These are phyloP conservation scores for Melikaiella ostensackeni DNA, from an alignment of 2,888 invertebrate genomes.

Conservation along the genomic window DNA sequence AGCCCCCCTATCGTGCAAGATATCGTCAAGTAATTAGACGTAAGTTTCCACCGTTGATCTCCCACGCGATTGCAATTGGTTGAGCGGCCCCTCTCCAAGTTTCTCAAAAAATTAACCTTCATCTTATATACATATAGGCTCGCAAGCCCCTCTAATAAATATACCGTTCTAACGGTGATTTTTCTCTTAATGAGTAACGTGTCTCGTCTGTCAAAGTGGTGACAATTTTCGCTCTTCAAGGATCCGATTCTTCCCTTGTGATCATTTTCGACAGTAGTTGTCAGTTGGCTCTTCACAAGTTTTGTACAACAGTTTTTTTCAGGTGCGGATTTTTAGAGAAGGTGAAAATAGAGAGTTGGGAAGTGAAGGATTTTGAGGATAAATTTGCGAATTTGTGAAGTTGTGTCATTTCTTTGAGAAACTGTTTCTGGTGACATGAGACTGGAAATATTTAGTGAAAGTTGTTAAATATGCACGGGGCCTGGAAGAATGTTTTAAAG, in stretches of 20 bases:
- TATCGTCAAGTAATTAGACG: slow-evolving; percentile 25
- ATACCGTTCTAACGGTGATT: slow-evolving; percentile 34
- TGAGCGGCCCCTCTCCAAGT: not conserved
- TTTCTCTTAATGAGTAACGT: slow-evolving; percentile 25
- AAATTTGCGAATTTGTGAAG: not conserved
- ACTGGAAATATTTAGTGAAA: not conserved
- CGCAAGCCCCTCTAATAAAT: slow-evolving; percentile 33
- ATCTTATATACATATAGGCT: slow-evolving; percentile 16
- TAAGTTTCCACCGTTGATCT: slow-evolving; percentile 14
- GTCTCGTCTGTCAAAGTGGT: slow-evolving; percentile 25
- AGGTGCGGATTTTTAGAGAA: not conserved
- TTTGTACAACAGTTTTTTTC: not conserved
- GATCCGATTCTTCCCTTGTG: not conserved
- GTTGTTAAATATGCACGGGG: slow-evolving; percentile 29
- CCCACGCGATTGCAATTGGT: slow-evolving; percentile 10
- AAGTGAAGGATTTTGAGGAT: not conserved
- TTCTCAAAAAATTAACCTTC: slow-evolving; percentile 23
- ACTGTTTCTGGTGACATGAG: not conserved
- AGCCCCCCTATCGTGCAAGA: slow-evolving; percentile 21
- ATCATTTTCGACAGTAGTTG: too few relatives aligned
- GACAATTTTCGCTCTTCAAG: not conserved
- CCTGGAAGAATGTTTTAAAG: slow-evolving; percentile 21
- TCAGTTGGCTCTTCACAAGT: not conserved
- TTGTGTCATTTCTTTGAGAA: not conserved
- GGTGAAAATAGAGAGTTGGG: not conserved